Evolutionary conservation across 1,140 invertebrate genomes (phyloP).

Genomic region (Aphaenogaster rudis): DNA sequence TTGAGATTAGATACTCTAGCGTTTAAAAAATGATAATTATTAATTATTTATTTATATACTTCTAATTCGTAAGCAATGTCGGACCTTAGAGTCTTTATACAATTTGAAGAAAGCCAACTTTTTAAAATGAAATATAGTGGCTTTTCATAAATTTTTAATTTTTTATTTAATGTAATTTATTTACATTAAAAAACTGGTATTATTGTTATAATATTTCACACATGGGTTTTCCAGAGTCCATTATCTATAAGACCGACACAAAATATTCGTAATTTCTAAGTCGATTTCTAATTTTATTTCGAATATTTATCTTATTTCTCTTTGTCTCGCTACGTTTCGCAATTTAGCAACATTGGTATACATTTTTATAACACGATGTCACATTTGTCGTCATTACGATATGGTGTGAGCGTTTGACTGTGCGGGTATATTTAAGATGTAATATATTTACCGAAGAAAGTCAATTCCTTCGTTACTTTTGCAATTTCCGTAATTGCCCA

Average conservation of each 20-base stretch:
- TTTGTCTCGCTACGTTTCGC: not conserved
- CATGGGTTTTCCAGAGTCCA: not conserved
- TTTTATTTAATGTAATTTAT: constrained; percentile 1
- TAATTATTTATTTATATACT: constrained; percentile 3
- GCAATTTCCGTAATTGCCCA: constrained; percentile 69
- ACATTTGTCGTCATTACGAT: not conserved
- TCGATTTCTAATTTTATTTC: not conserved
- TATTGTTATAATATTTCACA: not conserved
- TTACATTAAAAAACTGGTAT: not conserved
- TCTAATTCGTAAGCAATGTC: not conserved
- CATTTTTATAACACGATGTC: not conserved
- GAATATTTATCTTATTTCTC: not conserved
- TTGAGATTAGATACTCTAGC: not conserved
- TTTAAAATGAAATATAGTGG: not conserved
- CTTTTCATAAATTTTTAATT: not conserved
- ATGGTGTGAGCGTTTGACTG: not conserved
- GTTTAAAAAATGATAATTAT: not conserved
- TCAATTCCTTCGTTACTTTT: constrained; percentile 69
- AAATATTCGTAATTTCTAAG: not conserved
- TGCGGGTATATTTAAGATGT: constrained; percentile 22
- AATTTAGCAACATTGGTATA: constrained; percentile 11
- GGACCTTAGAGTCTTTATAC: not conserved
- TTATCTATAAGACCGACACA: not conserved
- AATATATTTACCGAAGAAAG: constrained; percentile 59
- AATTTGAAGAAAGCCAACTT: not conserved